These are phyloP conservation scores for Orchestia grillus DNA, from an alignment of 1,140 invertebrate genomes.

Conservation along the genomic window DNA sequence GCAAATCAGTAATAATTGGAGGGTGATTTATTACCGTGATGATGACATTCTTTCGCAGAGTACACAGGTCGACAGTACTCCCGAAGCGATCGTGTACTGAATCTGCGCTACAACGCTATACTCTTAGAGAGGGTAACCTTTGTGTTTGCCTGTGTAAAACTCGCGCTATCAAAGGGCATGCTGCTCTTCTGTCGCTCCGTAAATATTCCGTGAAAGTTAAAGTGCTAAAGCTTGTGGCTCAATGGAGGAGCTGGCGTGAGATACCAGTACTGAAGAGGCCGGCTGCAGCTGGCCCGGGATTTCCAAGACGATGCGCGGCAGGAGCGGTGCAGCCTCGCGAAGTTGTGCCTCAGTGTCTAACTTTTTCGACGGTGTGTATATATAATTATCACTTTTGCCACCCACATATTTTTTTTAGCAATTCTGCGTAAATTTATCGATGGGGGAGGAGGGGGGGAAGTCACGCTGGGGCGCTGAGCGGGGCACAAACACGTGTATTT, in stretches of 20 bases:
- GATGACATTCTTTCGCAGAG: not conserved
- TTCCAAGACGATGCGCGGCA: not conserved
- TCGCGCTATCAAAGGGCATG: not conserved
- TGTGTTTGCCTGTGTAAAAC: not conserved
- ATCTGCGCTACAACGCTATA: not conserved
- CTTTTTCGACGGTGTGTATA: no score
- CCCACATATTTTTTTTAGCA: no score
- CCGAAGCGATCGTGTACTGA: not conserved
- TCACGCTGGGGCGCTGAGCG: no score
- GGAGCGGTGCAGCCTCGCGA: not conserved
- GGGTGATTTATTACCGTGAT: not conserved
- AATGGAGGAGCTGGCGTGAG: not conserved
- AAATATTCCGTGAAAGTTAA: not conserved
- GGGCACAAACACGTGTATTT: not conserved
- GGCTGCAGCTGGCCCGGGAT: not conserved
- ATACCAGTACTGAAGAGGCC: not conserved
- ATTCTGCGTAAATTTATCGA: no score
- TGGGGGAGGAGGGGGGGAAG: no score
- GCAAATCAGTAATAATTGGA: not conserved
- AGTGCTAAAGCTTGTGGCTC: not conserved
- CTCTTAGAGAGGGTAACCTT: not conserved
- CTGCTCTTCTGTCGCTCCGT: not conserved
- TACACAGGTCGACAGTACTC: not conserved
- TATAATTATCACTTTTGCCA: no score
- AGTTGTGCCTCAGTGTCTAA: no score